Conservation (phyloP, 35 echinoderm and acorn worm species). For the Heliocidaris erythrogramma region DNA sequence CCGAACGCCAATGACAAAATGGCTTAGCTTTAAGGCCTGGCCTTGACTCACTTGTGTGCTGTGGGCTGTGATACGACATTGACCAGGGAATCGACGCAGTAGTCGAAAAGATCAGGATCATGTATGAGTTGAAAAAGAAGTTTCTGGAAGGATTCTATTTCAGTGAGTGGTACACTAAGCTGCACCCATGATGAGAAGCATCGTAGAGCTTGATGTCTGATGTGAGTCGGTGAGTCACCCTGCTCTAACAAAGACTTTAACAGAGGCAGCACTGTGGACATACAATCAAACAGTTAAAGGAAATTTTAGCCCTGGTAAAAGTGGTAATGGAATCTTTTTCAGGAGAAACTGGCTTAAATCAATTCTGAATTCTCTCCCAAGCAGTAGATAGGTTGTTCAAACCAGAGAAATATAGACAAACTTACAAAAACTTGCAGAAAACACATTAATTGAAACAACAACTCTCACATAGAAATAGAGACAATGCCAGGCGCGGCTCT, state of each 20-base stretch:
- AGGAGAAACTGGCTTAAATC: too few relatives aligned
- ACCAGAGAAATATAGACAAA: too few relatives aligned
- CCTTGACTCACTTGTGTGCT: constrained; percentile 83
- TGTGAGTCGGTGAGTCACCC: constrained; percentile 69
- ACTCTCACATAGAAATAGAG: too few relatives aligned
- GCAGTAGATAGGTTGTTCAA: too few relatives aligned
- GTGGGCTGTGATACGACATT: constrained; percentile 82
- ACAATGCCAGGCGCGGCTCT: too few relatives aligned
- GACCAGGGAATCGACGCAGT: constrained; percentile 86
- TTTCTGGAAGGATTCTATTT: constrained; percentile 79
- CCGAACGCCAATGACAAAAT: too few relatives aligned
- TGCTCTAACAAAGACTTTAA: constrained; percentile 74
- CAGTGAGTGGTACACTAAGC: constrained; percentile 79
- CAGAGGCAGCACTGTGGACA: constrained; percentile 74
- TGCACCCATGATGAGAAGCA: constrained; percentile 98
- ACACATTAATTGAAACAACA: too few relatives aligned
- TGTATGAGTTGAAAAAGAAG: constrained; percentile 82
- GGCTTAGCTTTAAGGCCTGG: neutral
- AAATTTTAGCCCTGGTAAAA: too few relatives aligned
- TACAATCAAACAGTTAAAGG: neutral
- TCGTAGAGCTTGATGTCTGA: constrained; percentile 82
- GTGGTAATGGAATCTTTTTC: too few relatives aligned
- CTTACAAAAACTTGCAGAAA: too few relatives aligned
- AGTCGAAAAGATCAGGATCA: constrained; percentile 84
- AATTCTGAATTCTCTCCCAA: too few relatives aligned